These are phyloP conservation scores for Sinella curviseta DNA, from an alignment of 1,140 invertebrate genomes.

Conservation along the genomic window DNA sequence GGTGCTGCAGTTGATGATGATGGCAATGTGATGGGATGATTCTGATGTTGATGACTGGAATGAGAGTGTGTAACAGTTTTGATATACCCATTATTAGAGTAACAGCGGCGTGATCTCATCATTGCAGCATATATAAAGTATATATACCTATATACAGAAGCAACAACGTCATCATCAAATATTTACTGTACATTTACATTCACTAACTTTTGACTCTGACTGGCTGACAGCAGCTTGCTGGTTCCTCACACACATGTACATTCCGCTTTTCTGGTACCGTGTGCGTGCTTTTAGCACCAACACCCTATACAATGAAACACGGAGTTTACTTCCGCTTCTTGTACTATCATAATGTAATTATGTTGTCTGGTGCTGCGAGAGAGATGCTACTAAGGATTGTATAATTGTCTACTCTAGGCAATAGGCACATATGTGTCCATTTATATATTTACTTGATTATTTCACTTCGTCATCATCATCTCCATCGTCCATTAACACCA, in stretches of 20 bases:
- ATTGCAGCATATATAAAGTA: too few species aligned
- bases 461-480: not conserved
- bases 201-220: conserved; percentile 8
- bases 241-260: not conserved
- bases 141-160: not conserved
- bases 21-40: not conserved
- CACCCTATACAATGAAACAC: not conserved
- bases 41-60: not conserved
- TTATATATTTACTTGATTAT: not conserved
- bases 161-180: not conserved
- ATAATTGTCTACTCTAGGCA: not conserved
- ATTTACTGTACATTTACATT: conserved; percentile 18
- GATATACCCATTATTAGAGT: conserved; percentile 1
- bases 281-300: not conserved
- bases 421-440: not conserved
- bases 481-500: not conserved
- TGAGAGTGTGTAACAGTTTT: not conserved
- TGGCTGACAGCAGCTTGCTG: not conserved
- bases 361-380: not conserved
- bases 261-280: not conserved
- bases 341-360: conserved; percentile 3
- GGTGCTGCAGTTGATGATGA: not conserved
- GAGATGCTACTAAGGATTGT: too few species aligned
- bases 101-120: too few species aligned
- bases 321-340: not conserved